Conservation (phyloP, 2,888 invertebrate species). For the Chydorus sphaericus region DNA sequence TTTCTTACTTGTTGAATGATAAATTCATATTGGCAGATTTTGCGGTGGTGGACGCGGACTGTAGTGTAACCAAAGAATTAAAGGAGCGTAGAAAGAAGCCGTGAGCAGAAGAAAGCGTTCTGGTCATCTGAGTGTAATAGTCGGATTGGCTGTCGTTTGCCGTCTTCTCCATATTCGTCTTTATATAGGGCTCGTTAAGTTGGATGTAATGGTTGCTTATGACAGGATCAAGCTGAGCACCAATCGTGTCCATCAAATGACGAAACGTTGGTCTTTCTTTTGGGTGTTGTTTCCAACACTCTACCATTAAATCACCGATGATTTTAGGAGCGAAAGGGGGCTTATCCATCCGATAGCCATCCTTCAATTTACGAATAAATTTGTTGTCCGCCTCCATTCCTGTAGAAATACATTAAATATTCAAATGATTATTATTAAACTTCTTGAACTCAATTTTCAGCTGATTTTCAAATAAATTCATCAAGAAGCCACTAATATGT, state of each 20-base stretch:
- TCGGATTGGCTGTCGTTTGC: too few species aligned
- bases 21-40: too few species aligned
- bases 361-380: constrained; percentile 53
- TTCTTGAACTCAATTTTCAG: not conserved
- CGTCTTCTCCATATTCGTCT: constrained; percentile 47
- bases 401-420: constrained; percentile 13
- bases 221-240: constrained; percentile 53
- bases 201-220: constrained; percentile 64
- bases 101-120: too few species aligned
- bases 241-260: constrained; percentile 55
- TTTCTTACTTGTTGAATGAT: too few species aligned
- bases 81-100: too few species aligned
- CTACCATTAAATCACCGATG: constrained; percentile 64
- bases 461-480: not conserved
- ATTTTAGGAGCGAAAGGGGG: constrained; percentile 68
- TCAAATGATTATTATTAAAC: too few species aligned
- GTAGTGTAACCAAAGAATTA: too few species aligned
- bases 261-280: constrained; percentile 61
- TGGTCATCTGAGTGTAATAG: too few species aligned
- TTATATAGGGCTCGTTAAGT: constrained; percentile 60
- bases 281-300: constrained; percentile 75
- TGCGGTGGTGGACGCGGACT: too few species aligned
- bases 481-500: constrained; percentile 17
- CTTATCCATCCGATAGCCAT: constrained; percentile 77
- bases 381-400: constrained; percentile 55